phyloP scores from a whole-genome alignment of 1,140 invertebrate genomes.

The Philopotamus ludificatus region DNA sequence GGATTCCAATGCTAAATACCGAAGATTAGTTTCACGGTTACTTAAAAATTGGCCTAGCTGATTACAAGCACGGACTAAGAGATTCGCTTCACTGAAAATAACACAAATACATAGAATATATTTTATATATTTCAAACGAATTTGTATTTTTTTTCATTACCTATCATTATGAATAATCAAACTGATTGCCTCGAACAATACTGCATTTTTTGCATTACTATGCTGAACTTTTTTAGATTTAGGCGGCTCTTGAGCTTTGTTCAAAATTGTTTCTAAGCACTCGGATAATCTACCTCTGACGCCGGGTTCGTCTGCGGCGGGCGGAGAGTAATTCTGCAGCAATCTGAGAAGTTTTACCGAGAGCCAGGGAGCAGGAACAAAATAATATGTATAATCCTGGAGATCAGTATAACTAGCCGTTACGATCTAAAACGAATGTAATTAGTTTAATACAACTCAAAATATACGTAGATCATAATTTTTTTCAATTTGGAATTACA shows the following conservation, averaged over 20 bases:
- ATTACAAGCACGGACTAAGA: conserved; percentile 97
- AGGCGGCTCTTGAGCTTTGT: conserved; percentile 98
- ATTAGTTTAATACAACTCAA: too few species aligned
- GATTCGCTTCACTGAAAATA: conserved; percentile 82
- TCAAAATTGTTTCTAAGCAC: conserved; percentile 99
- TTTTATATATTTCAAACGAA: too few species aligned
- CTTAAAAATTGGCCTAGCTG: conserved; percentile 98
- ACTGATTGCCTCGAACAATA: conserved; percentile 99
- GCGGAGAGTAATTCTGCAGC: conserved; percentile 97
- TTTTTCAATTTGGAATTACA: conserved; percentile 40
- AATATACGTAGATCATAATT: background rate
- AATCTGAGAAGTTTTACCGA: conserved; percentile 96
- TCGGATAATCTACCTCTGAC: conserved; percentile 94
- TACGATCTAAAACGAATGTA: conserved; percentile 71
- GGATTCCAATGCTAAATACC: conserved; percentile 97
- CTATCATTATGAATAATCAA: conserved; percentile 99
- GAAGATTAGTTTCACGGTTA: conserved; percentile 97
- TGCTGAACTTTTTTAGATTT: conserved; percentile 99
- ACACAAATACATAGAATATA: conserved; percentile 28
- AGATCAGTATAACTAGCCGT: conserved; percentile 97
- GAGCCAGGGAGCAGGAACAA: conserved; percentile 99
- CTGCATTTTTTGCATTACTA: conserved; percentile 99
- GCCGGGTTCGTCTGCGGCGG: conserved; percentile 92
- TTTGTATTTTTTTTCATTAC: too few species aligned
- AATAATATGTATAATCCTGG: conserved; percentile 99